A percentile compares a stretch with the other conserved stretches of the same genome.
Evolutionary conservation across 2,797 vertebrate species (phyloP).

Genomic region (Chelidonichthys spinosus): DNA sequence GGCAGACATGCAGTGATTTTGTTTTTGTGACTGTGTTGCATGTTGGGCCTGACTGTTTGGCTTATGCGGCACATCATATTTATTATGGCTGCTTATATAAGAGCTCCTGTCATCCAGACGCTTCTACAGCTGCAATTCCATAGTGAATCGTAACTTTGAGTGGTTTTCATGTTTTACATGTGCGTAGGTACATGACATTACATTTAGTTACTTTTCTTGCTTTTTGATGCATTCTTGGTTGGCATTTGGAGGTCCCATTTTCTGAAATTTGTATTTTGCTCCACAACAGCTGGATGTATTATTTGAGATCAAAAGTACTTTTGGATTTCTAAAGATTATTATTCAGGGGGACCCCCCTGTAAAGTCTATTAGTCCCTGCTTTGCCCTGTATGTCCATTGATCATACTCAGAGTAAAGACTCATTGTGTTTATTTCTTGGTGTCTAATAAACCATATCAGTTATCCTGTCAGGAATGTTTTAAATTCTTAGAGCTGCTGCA

Average conservation of each 20-base stretch:
- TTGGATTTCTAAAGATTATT: not conserved
- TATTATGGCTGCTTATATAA: conserved; percentile 13
- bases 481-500: not conserved
- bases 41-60: not conserved
- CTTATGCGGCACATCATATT: conserved; percentile 5
- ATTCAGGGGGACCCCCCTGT: not conserved
- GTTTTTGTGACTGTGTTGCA: conserved; percentile 12
- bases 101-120: not conserved
- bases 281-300: not conserved
- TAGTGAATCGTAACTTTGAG: not conserved
- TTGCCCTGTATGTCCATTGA: not conserved
- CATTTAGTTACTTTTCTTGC: not conserved
- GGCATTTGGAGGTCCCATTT: not conserved
- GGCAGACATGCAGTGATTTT: not conserved
- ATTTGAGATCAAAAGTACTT: too few relatives aligned
- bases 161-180: not conserved
- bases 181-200: not conserved
- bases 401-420: not conserved
- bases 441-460: not conserved
- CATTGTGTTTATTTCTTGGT: not conserved
- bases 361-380: too few relatives aligned
- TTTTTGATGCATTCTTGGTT: too few relatives aligned
- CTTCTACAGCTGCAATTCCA: not conserved
- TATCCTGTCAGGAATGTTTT: not conserved
- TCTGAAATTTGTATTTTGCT: not conserved